Evolutionary conservation across 2,888 invertebrate genomes (phyloP).

Genomic region (Torymus texanus): DNA sequence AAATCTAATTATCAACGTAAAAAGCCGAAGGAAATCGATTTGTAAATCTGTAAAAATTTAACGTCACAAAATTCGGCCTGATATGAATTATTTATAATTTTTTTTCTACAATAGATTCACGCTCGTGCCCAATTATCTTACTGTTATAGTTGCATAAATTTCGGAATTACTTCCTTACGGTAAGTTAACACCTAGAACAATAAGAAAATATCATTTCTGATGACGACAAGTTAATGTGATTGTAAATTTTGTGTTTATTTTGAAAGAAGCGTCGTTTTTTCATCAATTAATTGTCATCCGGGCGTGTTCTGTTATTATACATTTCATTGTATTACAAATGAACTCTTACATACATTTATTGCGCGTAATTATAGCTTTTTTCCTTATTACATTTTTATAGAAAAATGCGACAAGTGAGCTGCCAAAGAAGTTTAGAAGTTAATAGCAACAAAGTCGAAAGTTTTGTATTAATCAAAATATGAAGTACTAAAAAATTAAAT

Average conservation of each 20-base stretch:
- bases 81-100: constrained; percentile 38
- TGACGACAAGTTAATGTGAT: constrained; percentile 37
- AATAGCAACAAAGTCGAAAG: not conserved
- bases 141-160: constrained; percentile 30
- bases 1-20: constrained; percentile 26
- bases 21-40: not conserved
- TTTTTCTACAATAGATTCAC: constrained; percentile 22
- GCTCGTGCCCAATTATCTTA: constrained; percentile 33
- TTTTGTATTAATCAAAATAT: too few relatives aligned
- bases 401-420: constrained; percentile 31
- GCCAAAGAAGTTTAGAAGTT: constrained; percentile 46
- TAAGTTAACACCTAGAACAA: constrained; percentile 45
- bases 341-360: constrained; percentile 46
- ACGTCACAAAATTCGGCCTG: constrained; percentile 46
- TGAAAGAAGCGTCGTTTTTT: constrained; percentile 19
- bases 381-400: constrained; percentile 40
- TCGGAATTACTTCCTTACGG: constrained; percentile 33
- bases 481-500: too few relatives aligned
- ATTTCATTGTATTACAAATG: constrained; percentile 42
- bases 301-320: constrained; percentile 18
- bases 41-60: constrained; percentile 48
- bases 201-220: constrained; percentile 54
- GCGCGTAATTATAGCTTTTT: constrained; percentile 48
- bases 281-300: constrained; percentile 14
- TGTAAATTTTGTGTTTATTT: constrained; percentile 33